Base-by-base conservation (phyloP, 2,797 vertebrate genomes). In the Simalia tracyae region DNA sequence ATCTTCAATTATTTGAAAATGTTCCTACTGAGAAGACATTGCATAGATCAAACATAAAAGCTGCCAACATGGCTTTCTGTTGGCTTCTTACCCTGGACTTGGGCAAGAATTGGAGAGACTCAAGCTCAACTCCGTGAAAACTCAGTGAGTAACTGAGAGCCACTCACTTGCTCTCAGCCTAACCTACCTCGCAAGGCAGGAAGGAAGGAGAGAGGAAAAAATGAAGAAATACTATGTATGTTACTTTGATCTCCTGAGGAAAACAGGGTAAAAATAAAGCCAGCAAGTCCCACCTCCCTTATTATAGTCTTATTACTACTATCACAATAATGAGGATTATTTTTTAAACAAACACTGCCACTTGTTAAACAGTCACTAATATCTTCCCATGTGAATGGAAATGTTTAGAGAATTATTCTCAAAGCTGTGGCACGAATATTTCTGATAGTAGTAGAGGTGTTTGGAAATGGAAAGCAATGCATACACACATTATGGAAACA, bases 1-100 rank as follows among this genome's bases (percentile, higher is more conserved):
- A 93, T 91, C 90, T 72, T 92, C 92, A 91, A 87, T 95, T 87
- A 94, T 85, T 92, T 93, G 91, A 93, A 94, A 95, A 92, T 92
- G 89, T 64, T 93, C 7, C 5, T 94, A 92, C 72, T 0, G 91
- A 92, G n/a, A 42, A 87, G 86, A 68, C 84, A 94, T 86, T 24
- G 10, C 89, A 84, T 92, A 81, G 86, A 94, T 93, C 84, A 93
- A 92, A 90, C 91, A 96, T 9, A 24, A 1, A 94, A 95, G 94
- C 91, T 92, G 92, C 93, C 66, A 64, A 15, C 61, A 66, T 66
- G n/a, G 61, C 68, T 96, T 94, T 90, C 87, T 17, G 46, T 2
- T 61, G 89, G 86, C 92, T 92, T 90, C 19, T 68, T 59, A 46
- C 42, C 7, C 63, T 36, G 57, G 57, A 19, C 86, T 36, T 26